phyloP scores from a whole-genome alignment of 2,797 vertebrate genomes.

The Siniperca scherzeri region DNA sequence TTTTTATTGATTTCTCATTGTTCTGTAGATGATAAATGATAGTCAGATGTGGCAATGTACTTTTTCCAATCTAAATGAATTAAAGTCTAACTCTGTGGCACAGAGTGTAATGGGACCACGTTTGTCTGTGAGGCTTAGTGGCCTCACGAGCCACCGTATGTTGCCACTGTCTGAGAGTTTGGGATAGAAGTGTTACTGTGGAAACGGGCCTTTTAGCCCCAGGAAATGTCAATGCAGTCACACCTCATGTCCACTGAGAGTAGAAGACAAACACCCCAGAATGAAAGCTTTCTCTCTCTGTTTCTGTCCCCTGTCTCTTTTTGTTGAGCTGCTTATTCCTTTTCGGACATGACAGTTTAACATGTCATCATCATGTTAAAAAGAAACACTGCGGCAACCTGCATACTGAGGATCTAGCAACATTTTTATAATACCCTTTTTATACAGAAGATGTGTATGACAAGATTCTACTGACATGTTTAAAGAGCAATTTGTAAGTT shows the following conservation, averaged over 20 bases:
- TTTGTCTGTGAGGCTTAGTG: conserved; percentile 45
- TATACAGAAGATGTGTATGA: not conserved
- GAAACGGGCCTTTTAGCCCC: conserved; percentile 64
- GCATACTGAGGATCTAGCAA: not conserved
- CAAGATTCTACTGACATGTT: not conserved
- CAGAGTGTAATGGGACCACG: conserved; percentile 37
- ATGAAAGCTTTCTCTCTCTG: conserved; percentile 32
- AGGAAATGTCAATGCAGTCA: conserved; percentile 73
- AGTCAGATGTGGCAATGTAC: conserved; percentile 45
- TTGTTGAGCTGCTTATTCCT: not conserved
- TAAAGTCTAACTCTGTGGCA: conserved; percentile 48
- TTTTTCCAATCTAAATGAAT: conserved; percentile 58
- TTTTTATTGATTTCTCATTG: conserved; percentile 74
- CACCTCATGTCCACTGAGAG: conserved; percentile 54
- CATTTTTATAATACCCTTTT: not conserved
- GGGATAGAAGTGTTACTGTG: conserved; percentile 59
- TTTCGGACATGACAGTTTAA: conserved; percentile 11
- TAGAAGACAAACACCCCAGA: conserved; percentile 42
- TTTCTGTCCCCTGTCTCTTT: conserved; percentile 3
- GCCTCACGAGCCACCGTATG: conserved; percentile 33
- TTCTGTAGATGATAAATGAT: conserved; percentile 71
- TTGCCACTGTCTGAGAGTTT: conserved; percentile 29
- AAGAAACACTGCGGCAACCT: not conserved
- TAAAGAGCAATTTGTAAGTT: not conserved
- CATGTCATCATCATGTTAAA: conserved; percentile 3